These are phyloP conservation scores for Gymnobelideus leadbeateri DNA, from an alignment of 2,113 vertebrate genomes.

Conservation along the genomic window DNA sequence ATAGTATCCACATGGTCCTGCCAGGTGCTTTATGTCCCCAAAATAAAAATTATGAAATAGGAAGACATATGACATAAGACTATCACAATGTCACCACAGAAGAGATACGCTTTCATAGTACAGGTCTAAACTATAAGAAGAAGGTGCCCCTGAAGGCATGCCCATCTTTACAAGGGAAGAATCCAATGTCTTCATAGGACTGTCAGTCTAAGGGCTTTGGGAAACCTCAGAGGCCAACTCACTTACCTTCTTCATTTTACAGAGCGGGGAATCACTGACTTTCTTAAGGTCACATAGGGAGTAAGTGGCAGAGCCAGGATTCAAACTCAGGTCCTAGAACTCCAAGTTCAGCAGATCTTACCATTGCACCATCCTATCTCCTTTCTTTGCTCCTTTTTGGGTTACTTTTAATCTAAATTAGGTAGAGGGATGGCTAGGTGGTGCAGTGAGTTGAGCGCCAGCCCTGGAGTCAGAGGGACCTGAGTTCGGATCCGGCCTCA, in stretches of 20 bases:
- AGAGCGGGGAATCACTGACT: background rate
- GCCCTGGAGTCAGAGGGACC: too few species aligned
- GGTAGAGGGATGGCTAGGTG: too few species aligned
- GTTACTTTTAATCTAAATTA: background rate
- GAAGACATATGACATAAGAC: background rate
- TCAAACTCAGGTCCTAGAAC: background rate
- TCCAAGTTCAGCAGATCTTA: background rate
- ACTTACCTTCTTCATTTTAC: background rate
- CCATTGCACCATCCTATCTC: background rate
- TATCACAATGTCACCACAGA: background rate
- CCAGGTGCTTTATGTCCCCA: background rate
- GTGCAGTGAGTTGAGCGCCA: too few species aligned
- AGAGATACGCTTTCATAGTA: background rate
- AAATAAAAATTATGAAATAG: background rate
- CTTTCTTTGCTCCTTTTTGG: background rate
- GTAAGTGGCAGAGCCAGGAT: background rate
- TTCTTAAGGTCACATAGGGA: background rate
- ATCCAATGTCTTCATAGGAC: too few species aligned
- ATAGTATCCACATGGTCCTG: background rate
- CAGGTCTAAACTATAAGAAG: background rate
- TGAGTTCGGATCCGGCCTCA: too few species aligned
- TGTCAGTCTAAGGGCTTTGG: background rate
- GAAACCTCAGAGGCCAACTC: background rate
- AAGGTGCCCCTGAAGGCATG: background rate
- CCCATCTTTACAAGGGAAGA: background rate